These are phyloP conservation scores for Peromyscus polionotus DNA, from an alignment of 2,113 vertebrate genomes.

Conservation along the genomic window DNA sequence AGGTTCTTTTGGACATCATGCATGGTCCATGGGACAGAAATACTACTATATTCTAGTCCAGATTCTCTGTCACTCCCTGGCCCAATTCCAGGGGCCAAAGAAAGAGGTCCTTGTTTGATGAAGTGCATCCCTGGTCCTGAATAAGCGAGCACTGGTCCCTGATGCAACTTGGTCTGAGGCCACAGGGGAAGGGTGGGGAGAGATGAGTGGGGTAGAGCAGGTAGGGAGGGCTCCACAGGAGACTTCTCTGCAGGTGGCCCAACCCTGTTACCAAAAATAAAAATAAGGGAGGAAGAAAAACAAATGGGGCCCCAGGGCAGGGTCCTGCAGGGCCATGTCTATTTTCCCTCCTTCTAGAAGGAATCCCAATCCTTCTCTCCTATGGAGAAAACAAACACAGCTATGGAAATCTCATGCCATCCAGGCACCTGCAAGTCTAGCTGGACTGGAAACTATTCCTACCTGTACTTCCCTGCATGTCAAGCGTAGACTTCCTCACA, in stretches of 20 bases:
- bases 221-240: conserved; percentile 54
- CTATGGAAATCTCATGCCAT: conserved; percentile 53
- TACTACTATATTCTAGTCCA: conserved; percentile 59
- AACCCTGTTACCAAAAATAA: conserved; percentile 59
- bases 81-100: conserved; percentile 65
- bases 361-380: conserved; percentile 65
- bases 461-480: conserved; percentile 7
- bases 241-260: neutral
- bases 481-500: neutral
- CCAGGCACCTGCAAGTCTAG: conserved; percentile 60
- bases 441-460: neutral
- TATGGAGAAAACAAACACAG: conserved; percentile 72
- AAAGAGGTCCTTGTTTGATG: conserved; percentile 73
- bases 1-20: neutral
- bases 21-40: conserved; percentile 28
- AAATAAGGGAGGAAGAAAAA: conserved; percentile 74
- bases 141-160: conserved; percentile 39
- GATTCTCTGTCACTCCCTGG: conserved; percentile 61
- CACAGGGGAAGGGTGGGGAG: conserved; percentile 42
- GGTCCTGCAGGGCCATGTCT: conserved; percentile 1
- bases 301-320: conserved; percentile 26
- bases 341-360: conserved; percentile 53
- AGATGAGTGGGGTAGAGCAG: neutral
- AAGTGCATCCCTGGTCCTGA: conserved; percentile 39
- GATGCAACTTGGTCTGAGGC: conserved; percentile 41